Evolutionary conservation across 2,888 invertebrate species (phyloP).

Genomic region (Zaprionus obscuricornis): DNA sequence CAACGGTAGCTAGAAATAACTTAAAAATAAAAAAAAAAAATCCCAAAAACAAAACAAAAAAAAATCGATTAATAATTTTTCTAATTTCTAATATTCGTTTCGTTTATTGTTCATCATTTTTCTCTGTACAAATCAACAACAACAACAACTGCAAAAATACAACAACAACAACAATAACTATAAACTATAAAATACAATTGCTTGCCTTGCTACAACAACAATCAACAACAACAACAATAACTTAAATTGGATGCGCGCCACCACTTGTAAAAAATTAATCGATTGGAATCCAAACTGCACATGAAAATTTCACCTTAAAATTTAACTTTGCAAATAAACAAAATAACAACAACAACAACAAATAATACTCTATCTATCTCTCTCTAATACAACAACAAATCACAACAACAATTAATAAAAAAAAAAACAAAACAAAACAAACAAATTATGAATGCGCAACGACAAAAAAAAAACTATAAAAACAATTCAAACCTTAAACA

Average conservation of each 20-base stretch:
- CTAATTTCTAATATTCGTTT: no score
- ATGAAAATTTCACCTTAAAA: constrained; percentile 23
- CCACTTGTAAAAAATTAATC: constrained; percentile 10
- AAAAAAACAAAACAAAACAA: constrained; percentile 20
- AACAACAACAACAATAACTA: constrained; percentile 35
- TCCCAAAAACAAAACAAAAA: no score
- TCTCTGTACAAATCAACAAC: constrained; percentile 30
- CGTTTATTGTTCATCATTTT: constrained; percentile 50
- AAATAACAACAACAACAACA: constrained; percentile 25
- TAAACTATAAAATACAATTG: constrained; percentile 44
- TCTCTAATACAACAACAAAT: constrained; percentile 7
- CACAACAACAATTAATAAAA: constrained; percentile 16
- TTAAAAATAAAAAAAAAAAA: no score
- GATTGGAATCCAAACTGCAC: constrained; percentile 48
- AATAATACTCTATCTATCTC: no score
- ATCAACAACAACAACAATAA: constrained; percentile 43
- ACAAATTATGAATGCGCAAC: constrained; percentile 55
- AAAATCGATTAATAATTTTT: constrained; percentile 60
- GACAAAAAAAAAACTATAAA: constrained; percentile 28
- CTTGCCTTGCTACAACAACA: constrained; percentile 66
- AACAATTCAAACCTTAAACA: constrained; percentile 24
- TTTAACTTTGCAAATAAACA: constrained; percentile 31
- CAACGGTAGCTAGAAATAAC: no score
- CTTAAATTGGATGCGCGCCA: constrained; percentile 38
- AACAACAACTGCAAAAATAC: constrained; percentile 25